Evolutionary conservation across 2,888 invertebrate species (phyloP).

Genomic region (Physocephala rufipes): DNA sequence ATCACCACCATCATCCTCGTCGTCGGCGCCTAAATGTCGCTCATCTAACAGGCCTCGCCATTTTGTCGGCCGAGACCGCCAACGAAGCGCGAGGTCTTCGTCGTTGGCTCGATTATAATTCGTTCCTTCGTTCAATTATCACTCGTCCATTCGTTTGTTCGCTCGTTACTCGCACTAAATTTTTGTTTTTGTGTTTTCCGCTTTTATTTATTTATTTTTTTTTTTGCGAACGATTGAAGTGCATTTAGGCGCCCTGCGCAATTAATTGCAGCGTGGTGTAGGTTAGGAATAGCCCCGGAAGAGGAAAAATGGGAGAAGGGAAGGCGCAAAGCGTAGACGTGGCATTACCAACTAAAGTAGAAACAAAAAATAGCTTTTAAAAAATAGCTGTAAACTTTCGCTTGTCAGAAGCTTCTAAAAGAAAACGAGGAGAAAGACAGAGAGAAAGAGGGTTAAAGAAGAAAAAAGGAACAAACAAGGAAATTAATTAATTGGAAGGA

Average conservation of each 20-base stretch:
- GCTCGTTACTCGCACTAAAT: neutral
- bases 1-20: too few species aligned
- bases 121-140: neutral
- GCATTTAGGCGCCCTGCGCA: slow-evolving; percentile 20
- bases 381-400: too few species aligned
- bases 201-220: neutral
- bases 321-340: neutral
- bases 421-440: too few species aligned
- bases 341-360: too few species aligned
- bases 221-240: neutral
- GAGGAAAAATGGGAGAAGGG: neutral
- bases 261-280: slow-evolving; percentile 23
- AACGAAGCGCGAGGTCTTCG: slow-evolving; percentile 47
- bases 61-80: slow-evolving; percentile 48
- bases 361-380: too few species aligned
- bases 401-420: too few species aligned
- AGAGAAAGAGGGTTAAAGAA: too few species aligned
- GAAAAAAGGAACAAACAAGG: too few species aligned
- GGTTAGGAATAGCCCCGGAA: slow-evolving; percentile 23
- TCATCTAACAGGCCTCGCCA: slow-evolving; percentile 8
- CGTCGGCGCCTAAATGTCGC: slow-evolving; percentile 22
- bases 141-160: neutral
- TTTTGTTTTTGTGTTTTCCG: too few species aligned
- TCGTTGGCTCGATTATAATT: neutral
- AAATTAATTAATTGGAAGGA: too few species aligned